Conservation (phyloP, 1,140 invertebrate genomes). For the Laodelphax striatellus region DNA sequence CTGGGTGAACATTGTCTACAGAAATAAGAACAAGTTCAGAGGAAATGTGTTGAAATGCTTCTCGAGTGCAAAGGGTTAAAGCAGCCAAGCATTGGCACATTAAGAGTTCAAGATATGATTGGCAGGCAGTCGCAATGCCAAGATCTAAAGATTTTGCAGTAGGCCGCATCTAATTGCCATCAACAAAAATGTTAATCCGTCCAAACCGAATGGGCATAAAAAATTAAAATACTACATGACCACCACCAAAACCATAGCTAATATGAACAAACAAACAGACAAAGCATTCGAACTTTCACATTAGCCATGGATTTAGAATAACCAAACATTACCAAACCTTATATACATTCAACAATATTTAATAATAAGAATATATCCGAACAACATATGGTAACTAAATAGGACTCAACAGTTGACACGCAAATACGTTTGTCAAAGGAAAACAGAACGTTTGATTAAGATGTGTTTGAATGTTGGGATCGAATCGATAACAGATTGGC, state of each 20-base stretch:
- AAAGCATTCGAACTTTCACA: conserved; percentile 1
- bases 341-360: conserved; percentile 1
- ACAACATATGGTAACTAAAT: not conserved
- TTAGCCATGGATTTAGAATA: conserved; percentile 1
- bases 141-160: not conserved
- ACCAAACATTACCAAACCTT: conserved; percentile 1
- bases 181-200: not conserved
- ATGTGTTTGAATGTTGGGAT: too few species aligned
- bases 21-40: too few species aligned
- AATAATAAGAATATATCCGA: not conserved
- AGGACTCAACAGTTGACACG: not conserved
- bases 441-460: not conserved
- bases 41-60: too few species aligned
- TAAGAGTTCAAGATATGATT: too few species aligned
- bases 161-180: not conserved
- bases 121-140: too few species aligned
- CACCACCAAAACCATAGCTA: conserved; percentile 2
- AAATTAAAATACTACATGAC: not conserved
- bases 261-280: conserved; percentile 2
- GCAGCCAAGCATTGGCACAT: too few species aligned
- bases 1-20: too few species aligned
- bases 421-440: not conserved
- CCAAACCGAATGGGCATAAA: not conserved
- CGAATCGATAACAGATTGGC: too few species aligned
- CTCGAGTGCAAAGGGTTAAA: too few species aligned